Conservation (phyloP, 2,797 vertebrate species). For the Fistularia tabacaria region DNA sequence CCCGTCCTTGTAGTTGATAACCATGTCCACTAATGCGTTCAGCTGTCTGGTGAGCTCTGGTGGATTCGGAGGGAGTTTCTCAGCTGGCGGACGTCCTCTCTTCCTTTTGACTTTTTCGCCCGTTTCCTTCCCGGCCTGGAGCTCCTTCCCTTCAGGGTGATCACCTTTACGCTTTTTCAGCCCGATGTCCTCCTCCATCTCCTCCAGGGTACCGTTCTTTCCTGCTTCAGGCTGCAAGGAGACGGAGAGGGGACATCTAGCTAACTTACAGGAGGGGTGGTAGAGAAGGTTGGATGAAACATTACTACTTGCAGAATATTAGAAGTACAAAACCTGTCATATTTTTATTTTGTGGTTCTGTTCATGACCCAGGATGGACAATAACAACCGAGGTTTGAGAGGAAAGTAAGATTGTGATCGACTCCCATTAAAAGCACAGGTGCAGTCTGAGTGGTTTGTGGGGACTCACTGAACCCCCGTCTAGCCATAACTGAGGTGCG, state of each 20-base stretch:
- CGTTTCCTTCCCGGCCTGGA: conserved; percentile 78
- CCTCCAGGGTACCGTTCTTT: conserved; percentile 88
- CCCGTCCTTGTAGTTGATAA: conserved; percentile 98
- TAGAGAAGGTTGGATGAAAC: neutral
- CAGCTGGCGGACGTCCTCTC: conserved; percentile 91
- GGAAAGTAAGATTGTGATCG: too few relatives aligned
- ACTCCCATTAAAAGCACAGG: too few relatives aligned
- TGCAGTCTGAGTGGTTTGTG: too few relatives aligned
- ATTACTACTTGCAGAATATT: neutral
- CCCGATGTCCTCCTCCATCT: conserved; percentile 94
- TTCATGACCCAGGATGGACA: too few relatives aligned
- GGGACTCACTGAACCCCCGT: too few relatives aligned
- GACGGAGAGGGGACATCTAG: conserved; percentile 26
- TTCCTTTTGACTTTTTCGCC: conserved; percentile 95
- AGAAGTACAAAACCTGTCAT: too few relatives aligned
- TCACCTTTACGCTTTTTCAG: conserved; percentile 93
- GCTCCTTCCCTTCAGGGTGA: conserved; percentile 83
- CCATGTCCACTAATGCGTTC: conserved; percentile 95
- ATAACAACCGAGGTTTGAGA: too few relatives aligned
- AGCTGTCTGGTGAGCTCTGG: conserved; percentile 94
- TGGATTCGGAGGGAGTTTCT: conserved; percentile 95
- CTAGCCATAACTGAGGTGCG: too few relatives aligned
- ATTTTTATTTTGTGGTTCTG: too few relatives aligned
- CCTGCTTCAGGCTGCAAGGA: conserved; percentile 75
- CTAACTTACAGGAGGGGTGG: conserved; percentile 4